Percentiles rank a stretch among this genome's conserved stretches.
Conservation (phyloP, 2,888 invertebrate genomes). For the Cheilosia urbana region DNA sequence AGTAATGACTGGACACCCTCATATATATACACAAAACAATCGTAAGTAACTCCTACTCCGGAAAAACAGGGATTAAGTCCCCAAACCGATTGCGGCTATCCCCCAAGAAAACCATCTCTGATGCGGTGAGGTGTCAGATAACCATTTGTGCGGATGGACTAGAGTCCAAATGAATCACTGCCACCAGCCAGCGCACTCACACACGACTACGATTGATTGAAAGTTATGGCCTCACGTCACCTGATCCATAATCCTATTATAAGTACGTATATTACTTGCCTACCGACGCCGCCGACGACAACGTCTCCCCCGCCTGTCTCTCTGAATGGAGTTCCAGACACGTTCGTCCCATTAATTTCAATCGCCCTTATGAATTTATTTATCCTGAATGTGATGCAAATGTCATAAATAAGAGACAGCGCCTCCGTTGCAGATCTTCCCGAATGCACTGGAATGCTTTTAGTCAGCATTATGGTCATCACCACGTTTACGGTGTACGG, state of each 20-base stretch:
- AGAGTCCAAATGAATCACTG: conserved; percentile 42
- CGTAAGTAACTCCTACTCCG: conserved; percentile 13
- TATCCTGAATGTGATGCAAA: conserved; percentile 58
- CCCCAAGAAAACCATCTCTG: conserved; percentile 6
- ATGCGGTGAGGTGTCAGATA: conserved; percentile 55
- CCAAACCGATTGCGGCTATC: conserved; percentile 34
- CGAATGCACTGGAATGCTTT: conserved; percentile 31
- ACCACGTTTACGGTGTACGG: not conserved
- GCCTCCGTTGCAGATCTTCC: conserved; percentile 41
- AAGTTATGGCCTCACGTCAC: conserved; percentile 71
- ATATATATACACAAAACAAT: not conserved
- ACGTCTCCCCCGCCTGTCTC: not conserved
- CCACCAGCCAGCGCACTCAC: conserved; percentile 20
- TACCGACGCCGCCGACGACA: not conserved
- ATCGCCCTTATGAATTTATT: conserved; percentile 70
- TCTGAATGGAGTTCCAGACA: conserved; percentile 31
- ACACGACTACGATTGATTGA: conserved; percentile 63
- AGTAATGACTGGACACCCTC: conserved; percentile 17
- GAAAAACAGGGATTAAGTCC: conserved; percentile 54
- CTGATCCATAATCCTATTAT: conserved; percentile 72
- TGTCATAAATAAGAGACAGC: conserved; percentile 62
- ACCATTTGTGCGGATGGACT: conserved; percentile 37
- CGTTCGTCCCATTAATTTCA: conserved; percentile 67
- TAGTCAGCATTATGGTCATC: conserved; percentile 31
- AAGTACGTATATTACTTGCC: conserved; percentile 54